A percentile compares a stretch with the other conserved stretches of the same genome.
phyloP scores from a whole-genome alignment of 2,888 invertebrate genomes.

The Dolomedes plantarius region DNA sequence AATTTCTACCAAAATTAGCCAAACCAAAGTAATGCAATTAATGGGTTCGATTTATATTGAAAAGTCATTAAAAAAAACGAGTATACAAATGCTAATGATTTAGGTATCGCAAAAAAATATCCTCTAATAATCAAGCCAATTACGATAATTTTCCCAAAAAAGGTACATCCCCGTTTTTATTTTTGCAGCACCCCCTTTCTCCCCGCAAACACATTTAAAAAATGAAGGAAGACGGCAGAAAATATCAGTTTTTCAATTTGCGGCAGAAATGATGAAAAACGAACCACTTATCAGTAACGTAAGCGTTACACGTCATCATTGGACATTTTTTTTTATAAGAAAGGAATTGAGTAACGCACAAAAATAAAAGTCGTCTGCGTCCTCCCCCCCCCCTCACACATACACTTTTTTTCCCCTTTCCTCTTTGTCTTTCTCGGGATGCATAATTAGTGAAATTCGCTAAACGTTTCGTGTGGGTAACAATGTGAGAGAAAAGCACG shows the following conservation, averaged over 20 bases:
- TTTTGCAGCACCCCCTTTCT: slow-evolving; percentile 17
- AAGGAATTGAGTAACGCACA: slow-evolving; percentile 45
- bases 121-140: too few species aligned
- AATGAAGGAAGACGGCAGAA: slow-evolving; percentile 24
- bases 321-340: neutral
- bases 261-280: slow-evolving; percentile 66
- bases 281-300: slow-evolving; percentile 64
- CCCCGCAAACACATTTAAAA: neutral
- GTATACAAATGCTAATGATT: too few species aligned
- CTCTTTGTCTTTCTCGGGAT: slow-evolving; percentile 32
- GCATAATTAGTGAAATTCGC: slow-evolving; percentile 58
- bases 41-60: too few species aligned
- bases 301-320: slow-evolving; percentile 48
- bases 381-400: too few species aligned
- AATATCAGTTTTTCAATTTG: slow-evolving; percentile 70
- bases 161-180: neutral
- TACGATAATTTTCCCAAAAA: too few species aligned
- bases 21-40: too few species aligned
- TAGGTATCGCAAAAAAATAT: too few species aligned
- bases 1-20: too few species aligned
- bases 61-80: too few species aligned
- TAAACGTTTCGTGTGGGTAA: slow-evolving; percentile 60
- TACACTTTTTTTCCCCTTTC: neutral
- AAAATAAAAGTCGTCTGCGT: slow-evolving; percentile 25
- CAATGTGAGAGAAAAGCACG: slow-evolving; percentile 45